Conservation (phyloP, 2,888 invertebrate species). For the Macaria liturata region DNA sequence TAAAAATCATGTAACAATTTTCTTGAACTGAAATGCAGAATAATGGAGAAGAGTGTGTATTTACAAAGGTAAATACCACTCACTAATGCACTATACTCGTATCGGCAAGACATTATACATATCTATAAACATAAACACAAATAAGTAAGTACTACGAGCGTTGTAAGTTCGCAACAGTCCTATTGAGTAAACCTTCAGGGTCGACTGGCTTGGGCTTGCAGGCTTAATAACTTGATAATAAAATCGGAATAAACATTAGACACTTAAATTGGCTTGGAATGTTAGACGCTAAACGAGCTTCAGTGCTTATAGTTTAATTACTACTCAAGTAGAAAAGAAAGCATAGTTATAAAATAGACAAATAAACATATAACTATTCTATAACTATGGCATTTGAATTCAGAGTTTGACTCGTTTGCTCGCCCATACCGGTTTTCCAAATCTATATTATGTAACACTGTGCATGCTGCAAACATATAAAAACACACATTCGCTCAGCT, state of each 20-base stretch:
- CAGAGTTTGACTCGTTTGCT: too few relatives aligned
- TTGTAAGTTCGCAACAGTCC: conserved; percentile 19
- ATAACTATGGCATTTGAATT: too few relatives aligned
- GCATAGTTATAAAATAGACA: too few relatives aligned
- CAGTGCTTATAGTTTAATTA: too few relatives aligned
- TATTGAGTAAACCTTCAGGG: conserved; percentile 33
- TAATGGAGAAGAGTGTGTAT: too few relatives aligned
- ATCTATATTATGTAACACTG: conserved; percentile 8
- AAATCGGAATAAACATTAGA: conserved; percentile 17
- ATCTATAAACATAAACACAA: conserved; percentile 22
- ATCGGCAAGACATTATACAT: not conserved
- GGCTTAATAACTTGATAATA: conserved; percentile 35
- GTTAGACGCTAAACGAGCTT: too few relatives aligned
- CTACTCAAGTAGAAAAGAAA: too few relatives aligned
- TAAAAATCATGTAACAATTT: too few relatives aligned
- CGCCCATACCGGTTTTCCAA: not conserved
- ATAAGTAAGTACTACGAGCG: conserved; percentile 6
- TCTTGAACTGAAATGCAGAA: too few relatives aligned
- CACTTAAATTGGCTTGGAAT: not conserved
- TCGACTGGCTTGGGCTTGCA: conserved; percentile 32
- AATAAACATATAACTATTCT: too few relatives aligned
- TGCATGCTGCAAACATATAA: conserved; percentile 19
- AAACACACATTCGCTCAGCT: conserved; percentile 17
- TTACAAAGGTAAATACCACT: too few relatives aligned
- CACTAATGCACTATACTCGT: too few relatives aligned